Percentiles rank a stretch among this genome's conserved stretches.
These are phyloP conservation scores for Pollenia labialis DNA, from an alignment of 2,888 invertebrate genomes.

Conservation along the genomic window DNA sequence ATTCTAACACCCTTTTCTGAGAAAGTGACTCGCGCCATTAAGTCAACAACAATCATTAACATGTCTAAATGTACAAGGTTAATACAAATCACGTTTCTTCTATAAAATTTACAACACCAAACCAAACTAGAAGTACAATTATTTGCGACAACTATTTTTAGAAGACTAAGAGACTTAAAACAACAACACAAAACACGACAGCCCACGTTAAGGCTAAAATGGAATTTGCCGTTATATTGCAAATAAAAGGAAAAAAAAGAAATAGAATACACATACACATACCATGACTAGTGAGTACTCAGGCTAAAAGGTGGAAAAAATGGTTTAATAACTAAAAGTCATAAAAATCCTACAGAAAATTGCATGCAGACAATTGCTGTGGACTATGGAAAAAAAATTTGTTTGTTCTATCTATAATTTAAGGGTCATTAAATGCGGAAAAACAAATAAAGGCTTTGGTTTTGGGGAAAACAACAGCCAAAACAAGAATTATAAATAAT, in stretches of 20 bases:
- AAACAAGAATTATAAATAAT: neutral
- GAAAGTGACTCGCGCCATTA: slow-evolving; percentile 24
- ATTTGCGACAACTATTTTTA: slow-evolving; percentile 55
- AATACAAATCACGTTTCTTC: slow-evolving; percentile 53
- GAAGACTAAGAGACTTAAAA: slow-evolving; percentile 2
- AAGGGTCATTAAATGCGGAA: slow-evolving; percentile 62
- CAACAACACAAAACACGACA: neutral
- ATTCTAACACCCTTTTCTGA: slow-evolving; percentile 1
- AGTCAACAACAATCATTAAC: slow-evolving; percentile 53
- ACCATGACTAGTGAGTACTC: neutral
- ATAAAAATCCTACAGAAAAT: slow-evolving; percentile 34
- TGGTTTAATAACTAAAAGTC: neutral
- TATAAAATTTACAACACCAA: neutral
- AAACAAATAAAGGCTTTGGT: slow-evolving; percentile 1
- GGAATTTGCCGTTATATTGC: neutral
- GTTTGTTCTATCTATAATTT: slow-evolving; percentile 57
- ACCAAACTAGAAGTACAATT: neutral
- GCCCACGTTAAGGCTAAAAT: neutral
- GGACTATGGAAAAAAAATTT: slow-evolving; percentile 1
- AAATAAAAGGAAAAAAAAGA: neutral
- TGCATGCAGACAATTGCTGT: slow-evolving; percentile 54
- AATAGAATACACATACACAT: neutral
- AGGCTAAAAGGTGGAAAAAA: slow-evolving; percentile 21
- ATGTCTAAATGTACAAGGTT: slow-evolving; percentile 53
- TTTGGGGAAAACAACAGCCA: neutral